Evolutionary conservation across 1,140 invertebrate genomes (phyloP), one percentile per base, ranked within the genome.

Genomic region (Coenobita brevimanus): DNA sequence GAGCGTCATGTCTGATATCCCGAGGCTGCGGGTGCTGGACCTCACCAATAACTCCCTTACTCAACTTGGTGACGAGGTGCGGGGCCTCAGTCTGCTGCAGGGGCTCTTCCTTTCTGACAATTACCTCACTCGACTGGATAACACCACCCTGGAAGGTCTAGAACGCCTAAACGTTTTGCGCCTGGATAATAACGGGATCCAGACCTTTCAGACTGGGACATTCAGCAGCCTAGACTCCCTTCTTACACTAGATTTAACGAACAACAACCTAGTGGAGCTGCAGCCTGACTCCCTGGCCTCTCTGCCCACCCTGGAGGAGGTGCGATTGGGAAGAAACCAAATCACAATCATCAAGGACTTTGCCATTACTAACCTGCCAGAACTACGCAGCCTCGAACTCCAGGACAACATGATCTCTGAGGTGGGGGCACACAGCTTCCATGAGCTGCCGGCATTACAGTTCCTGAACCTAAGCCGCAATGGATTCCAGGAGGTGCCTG

Each of bases 321-420:
- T 90, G 3, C 82, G 79, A 41, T 24, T 90, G 1, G 57, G 57
- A 15, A 76, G 81, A 89, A 97, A 97, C 92, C 94, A 95, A 90
- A 92, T 94, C 13, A 73, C 93, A 91, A 92, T 91, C 13, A 93
- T 95, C 60, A 95, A 96, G 57, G 94, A 95, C 30, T 94, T 95
- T 78, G 94, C 95, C 33, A 94, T 97, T 2, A 93, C 93, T 76
- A 94, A 95, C 0, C 92, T 96, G 13, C 91, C 92, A 0, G 93
- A 94, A 43, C 91, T 97, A 0, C 94, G 94, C 82, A 94, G 95
- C 88, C 91, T 97, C 8, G 96, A 95, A 92, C 91, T 97, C 13
- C 94, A 95, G 54, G 95, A 96, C 33, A 98, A 97, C 92, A 94
- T 95, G 80, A 92, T 98, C 76, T 95, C 96, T 89, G 93, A 94